Base-by-base conservation (phyloP, 53 echinoderm and acorn worm species). In the Luidia sarsii region DNA sequence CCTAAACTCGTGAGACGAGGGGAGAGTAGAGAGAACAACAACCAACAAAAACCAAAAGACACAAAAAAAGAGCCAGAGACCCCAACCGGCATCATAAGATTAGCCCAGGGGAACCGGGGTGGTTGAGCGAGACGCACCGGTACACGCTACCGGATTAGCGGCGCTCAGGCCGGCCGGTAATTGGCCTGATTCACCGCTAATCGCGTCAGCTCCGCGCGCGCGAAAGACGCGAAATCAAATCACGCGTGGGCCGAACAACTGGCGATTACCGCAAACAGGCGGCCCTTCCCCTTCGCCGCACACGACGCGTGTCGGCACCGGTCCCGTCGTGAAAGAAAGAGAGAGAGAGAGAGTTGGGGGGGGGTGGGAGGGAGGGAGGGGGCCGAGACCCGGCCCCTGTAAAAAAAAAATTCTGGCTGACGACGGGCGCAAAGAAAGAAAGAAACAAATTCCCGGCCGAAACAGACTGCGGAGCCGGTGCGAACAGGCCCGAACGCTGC, bases 131-230 rank as follows among this genome's bases (percentile, higher is more conserved):
- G 77, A 77, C 77, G 24, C 43, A 24, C 61, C 21, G 45, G 60
- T 59, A 77, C 77, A 77, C 59, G 22, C 39, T 77, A 77, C 77
- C 77, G 77, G 77, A 77, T 77, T 77, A 77, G 33, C 60, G 77
- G 46, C 61, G 59, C 77, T 59, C 46, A 7, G 43, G 77, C 59
- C 77, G 77, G 77, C 60, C 77, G 3, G 60, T 77, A 77, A 77
- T 77, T 77, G 77, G 77, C 77, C 77, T 77, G 77, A 77, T 77
- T 77, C 77, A 61, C 77, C 77, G 77, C 60, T 77, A 77, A 77
- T 77, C 77, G 61, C 30, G 33, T 77, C 77, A 77, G 19, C 39
- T 32, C 27, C 21, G 33, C 61, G 77, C 46, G 77, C 77, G 77
- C 61, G 77, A 77, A 77, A 48, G 77, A 77, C 77, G 43, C 60